Conservation (phyloP, 2,797 vertebrate species). For the Furcifer pardalis region DNA sequence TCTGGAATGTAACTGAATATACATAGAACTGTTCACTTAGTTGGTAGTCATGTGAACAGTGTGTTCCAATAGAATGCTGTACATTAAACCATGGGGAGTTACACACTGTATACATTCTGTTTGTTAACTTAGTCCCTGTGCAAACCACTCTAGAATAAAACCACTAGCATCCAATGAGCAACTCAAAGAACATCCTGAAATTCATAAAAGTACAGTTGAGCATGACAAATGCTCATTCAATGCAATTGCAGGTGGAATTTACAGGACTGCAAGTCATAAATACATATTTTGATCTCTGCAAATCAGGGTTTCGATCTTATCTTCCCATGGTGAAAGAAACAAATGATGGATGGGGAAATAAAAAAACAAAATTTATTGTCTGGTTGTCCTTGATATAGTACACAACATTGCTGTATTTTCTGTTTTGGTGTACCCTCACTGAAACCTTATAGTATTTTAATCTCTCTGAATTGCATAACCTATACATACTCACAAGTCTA, state of each 20-base stretch:
- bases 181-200: background rate
- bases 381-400: constrained; percentile 22
- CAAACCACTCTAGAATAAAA: background rate
- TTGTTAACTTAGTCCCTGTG: background rate
- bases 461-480: constrained; percentile 60
- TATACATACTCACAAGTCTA: constrained; percentile 37
- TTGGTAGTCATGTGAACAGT: too few relatives aligned
- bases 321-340: constrained; percentile 47
- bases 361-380: constrained; percentile 30
- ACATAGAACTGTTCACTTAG: too few relatives aligned
- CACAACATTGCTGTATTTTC: constrained; percentile 55
- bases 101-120: background rate
- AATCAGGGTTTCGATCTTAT: constrained; percentile 60
- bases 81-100: too few relatives aligned
- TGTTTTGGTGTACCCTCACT: constrained; percentile 28
- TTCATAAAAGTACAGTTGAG: constrained; percentile 44
- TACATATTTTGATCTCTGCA: constrained; percentile 60
- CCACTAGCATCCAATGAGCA: background rate
- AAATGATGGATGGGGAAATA: constrained; percentile 54
- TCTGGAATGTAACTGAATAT: too few relatives aligned
- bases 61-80: too few relatives aligned
- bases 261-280: constrained; percentile 56
- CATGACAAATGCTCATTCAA: constrained; percentile 60
- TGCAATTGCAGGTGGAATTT: constrained; percentile 63
- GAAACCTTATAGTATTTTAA: constrained; percentile 41